phyloP scores from a whole-genome alignment of 2,113 vertebrate species.

The Cynoglossus semilaevis region DNA sequence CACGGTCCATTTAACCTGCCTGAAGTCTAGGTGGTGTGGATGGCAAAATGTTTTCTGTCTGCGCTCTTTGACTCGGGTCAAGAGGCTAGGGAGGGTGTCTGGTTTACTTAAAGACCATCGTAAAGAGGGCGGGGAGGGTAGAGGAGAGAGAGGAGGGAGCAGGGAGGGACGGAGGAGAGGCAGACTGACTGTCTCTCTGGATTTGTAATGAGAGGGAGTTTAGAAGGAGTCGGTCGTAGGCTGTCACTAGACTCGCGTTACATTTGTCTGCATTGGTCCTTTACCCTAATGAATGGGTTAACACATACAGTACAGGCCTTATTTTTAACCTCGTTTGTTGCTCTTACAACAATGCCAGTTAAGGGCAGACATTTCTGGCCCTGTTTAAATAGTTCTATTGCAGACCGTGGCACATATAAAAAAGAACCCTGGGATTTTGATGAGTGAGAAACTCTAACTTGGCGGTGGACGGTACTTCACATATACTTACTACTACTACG shows the following conservation, averaged over 20 bases:
- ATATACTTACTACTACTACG: too few relatives aligned
- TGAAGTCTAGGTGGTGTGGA: background rate
- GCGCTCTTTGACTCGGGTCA: constrained; percentile 19
- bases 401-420: too few relatives aligned
- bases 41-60: constrained; percentile 4
- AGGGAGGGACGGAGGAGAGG: constrained; percentile 39
- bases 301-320: constrained; percentile 27
- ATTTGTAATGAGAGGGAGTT: constrained; percentile 71
- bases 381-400: too few relatives aligned
- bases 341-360: background rate
- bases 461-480: too few relatives aligned
- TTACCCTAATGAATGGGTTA: constrained; percentile 45
- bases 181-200: constrained; percentile 69
- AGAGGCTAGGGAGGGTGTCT: constrained; percentile 18
- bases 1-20: constrained; percentile 13
- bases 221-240: constrained; percentile 46
- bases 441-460: too few relatives aligned
- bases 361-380: too few relatives aligned
- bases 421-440: too few relatives aligned
- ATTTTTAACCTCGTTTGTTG: constrained; percentile 12
- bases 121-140: constrained; percentile 42
- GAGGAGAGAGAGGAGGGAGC: constrained; percentile 46
- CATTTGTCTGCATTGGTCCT: constrained; percentile 23
- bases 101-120: constrained; percentile 45
- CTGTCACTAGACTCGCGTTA: constrained; percentile 39